Conservation (phyloP, 2,888 invertebrate species). For the Lochmaea capreae region DNA sequence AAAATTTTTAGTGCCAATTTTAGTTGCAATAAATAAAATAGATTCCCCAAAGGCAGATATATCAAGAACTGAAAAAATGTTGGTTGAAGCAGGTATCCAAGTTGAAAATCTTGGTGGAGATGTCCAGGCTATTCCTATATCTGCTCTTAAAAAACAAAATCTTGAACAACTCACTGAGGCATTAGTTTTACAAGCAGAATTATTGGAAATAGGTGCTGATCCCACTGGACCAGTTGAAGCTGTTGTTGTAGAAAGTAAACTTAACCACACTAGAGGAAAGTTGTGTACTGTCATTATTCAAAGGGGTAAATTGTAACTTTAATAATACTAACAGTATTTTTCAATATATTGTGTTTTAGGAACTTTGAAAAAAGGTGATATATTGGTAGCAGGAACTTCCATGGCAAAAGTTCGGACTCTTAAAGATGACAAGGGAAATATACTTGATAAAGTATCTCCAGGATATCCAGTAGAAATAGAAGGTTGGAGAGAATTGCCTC, state of each 20-base stretch:
- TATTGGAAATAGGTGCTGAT: constrained; percentile 89
- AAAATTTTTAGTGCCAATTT: constrained; percentile 83
- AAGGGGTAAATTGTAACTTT: constrained; percentile 63
- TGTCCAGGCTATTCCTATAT: constrained; percentile 89
- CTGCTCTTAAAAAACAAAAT: constrained; percentile 87
- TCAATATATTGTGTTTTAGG: constrained; percentile 66
- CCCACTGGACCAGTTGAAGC: constrained; percentile 88
- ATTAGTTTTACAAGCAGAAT: constrained; percentile 83
- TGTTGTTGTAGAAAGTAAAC: constrained; percentile 87
- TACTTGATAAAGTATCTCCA: constrained; percentile 78
- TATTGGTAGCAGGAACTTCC: constrained; percentile 85
- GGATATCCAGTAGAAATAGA: constrained; percentile 86
- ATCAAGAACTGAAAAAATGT: constrained; percentile 81
- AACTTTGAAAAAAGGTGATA: constrained; percentile 80
- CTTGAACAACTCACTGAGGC: constrained; percentile 85
- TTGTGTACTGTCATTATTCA: constrained; percentile 87
- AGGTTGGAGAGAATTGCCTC: constrained; percentile 92
- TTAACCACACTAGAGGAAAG: constrained; percentile 78
- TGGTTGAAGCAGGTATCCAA: constrained; percentile 82
- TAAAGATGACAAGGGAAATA: constrained; percentile 80
- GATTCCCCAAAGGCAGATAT: constrained; percentile 92
- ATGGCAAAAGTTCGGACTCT: constrained; percentile 88
- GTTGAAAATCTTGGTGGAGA: constrained; percentile 93
- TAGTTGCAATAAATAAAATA: constrained; percentile 98
- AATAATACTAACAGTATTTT: background rate